A percentile compares a stretch with the other conserved stretches of the same genome.
These are phyloP conservation scores for Chymomyza caudatula DNA, from an alignment of 2,888 invertebrate genomes.

Conservation along the genomic window DNA sequence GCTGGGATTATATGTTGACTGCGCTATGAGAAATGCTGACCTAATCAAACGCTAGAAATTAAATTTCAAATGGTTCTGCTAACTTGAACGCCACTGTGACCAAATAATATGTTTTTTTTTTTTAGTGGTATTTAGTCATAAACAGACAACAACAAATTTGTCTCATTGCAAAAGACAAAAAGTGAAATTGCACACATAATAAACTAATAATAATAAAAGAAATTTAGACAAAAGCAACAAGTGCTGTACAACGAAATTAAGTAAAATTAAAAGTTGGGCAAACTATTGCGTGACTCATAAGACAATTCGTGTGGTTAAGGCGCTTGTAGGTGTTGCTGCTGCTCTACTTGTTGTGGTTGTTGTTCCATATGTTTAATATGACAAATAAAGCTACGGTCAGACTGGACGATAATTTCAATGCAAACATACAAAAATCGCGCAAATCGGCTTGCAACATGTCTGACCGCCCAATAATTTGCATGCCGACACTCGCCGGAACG, in stretches of 20 bases:
- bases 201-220: slow-evolving; percentile 4
- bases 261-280: background rate
- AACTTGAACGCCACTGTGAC: background rate
- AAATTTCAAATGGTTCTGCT: background rate
- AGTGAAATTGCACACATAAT: slow-evolving; percentile 14
- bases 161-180: background rate
- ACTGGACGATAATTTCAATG: too few species aligned
- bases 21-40: too few species aligned
- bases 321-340: background rate
- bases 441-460: too few species aligned
- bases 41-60: background rate
- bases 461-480: too few species aligned
- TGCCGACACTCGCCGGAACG: too few species aligned
- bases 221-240: background rate
- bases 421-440: too few species aligned
- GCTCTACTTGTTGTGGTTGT: background rate
- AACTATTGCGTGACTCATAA: background rate
- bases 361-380: background rate
- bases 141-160: background rate
- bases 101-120: background rate
- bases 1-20: background rate
- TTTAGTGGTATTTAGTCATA: background rate
- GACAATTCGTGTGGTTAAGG: background rate
- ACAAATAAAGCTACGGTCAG: too few species aligned
- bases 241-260: background rate